phyloP scores from a whole-genome alignment of 2,113 vertebrate genomes.

The Callocephalon fimbriatum region DNA sequence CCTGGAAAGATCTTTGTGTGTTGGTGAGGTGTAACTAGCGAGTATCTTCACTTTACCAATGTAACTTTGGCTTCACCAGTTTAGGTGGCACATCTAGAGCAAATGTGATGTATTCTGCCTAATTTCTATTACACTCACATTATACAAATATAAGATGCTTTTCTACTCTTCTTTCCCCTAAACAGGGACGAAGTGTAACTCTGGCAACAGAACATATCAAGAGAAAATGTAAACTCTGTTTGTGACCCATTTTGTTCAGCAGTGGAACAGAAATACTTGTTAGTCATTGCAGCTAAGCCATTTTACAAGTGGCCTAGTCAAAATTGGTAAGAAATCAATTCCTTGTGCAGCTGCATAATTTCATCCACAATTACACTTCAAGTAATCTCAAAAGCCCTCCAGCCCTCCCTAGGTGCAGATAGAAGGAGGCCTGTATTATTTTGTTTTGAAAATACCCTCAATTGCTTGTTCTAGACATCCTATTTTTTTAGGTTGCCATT shows the following conservation, averaged over 20 bases:
- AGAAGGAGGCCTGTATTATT: not conserved
- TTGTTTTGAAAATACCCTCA: not conserved
- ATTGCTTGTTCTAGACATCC: not conserved
- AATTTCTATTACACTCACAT: not conserved
- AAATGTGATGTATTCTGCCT: not conserved
- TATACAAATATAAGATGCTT: not conserved
- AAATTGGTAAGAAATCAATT: not conserved
- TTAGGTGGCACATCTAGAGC: not conserved
- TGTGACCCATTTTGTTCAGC: not conserved
- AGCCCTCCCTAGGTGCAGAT: not conserved
- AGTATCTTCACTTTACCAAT: not conserved
- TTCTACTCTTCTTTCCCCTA: not conserved
- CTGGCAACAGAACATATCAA: not conserved
- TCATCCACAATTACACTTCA: not conserved
- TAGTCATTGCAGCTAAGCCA: not conserved
- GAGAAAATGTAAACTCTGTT: not conserved
- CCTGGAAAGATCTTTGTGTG: not conserved
- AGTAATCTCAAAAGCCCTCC: not conserved
- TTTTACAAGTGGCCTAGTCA: not conserved
- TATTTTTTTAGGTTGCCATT: not conserved
- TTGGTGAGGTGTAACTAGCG: not conserved
- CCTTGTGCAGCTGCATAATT: slow-evolving; percentile 15
- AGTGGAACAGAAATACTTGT: not conserved
- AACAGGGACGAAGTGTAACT: not conserved
- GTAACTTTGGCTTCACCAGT: not conserved